phyloP scores from a whole-genome alignment of 2,888 invertebrate genomes.

The Coecobrya sp. region DNA sequence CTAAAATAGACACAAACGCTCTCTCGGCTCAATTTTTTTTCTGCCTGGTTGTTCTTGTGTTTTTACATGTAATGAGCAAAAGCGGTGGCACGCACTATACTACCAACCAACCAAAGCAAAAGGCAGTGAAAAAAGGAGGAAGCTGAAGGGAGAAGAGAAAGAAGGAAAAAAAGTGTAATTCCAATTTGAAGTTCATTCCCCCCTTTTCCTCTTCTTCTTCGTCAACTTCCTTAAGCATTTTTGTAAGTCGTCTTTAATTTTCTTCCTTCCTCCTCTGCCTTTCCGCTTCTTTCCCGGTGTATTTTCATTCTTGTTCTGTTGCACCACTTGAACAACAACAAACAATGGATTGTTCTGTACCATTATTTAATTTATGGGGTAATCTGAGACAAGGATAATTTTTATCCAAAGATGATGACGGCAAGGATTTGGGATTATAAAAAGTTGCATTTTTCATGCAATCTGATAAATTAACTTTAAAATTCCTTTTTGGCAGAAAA shows the following conservation, averaged over 20 bases:
- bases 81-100: neutral
- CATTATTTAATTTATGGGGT: neutral
- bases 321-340: neutral
- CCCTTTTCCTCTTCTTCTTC: conserved; percentile 52
- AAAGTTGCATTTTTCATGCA: too few relatives aligned
- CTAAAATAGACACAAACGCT: conserved; percentile 43
- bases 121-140: neutral
- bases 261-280: neutral
- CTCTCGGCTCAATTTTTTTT: conserved; percentile 21
- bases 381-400: neutral
- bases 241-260: neutral
- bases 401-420: too few relatives aligned
- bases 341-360: neutral
- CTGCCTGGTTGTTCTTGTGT: neutral
- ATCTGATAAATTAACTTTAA: neutral
- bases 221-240: conserved; percentile 2
- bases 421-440: too few relatives aligned
- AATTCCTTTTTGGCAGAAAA: neutral
- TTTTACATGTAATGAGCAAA: neutral
- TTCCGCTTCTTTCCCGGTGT: neutral
- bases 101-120: neutral
- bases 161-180: conserved; percentile 55
- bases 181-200: conserved; percentile 71
- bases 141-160: conserved; percentile 11
- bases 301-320: neutral